Evolutionary conservation across 2,888 invertebrate genomes (phyloP).

Genomic region (Pherbina coryleti): DNA sequence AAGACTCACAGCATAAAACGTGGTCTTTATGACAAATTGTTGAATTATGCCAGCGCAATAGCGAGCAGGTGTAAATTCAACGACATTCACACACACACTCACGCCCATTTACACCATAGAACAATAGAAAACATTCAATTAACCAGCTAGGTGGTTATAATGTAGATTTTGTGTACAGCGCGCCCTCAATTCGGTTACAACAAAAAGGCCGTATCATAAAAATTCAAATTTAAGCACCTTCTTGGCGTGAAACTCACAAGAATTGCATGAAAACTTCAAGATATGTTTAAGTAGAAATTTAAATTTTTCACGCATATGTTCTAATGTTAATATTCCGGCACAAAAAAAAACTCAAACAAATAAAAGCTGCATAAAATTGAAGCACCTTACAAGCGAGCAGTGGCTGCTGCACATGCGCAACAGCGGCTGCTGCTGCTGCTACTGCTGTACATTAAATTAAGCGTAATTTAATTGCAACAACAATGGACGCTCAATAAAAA

Average conservation of each 20-base stretch:
- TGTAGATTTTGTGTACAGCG: background rate
- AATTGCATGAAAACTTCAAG: background rate
- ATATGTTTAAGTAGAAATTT: constrained; percentile 19
- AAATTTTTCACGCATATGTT: constrained; percentile 13
- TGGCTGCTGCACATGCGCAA: constrained; percentile 19
- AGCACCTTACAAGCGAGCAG: background rate
- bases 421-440: background rate
- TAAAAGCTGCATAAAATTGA: background rate
- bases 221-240: background rate
- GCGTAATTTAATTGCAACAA: constrained; percentile 32
- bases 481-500: background rate
- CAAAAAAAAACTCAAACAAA: background rate
- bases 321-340: background rate
- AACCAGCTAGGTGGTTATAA: background rate
- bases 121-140: background rate
- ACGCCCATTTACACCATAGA: background rate
- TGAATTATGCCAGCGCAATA: constrained; percentile 52
- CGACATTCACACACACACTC: background rate
- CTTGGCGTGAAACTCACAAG: background rate
- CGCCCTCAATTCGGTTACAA: constrained; percentile 6
- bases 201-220: constrained; percentile 28
- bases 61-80: background rate
- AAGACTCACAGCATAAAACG: constrained; percentile 5
- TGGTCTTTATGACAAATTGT: constrained; percentile 55
- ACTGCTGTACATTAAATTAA: constrained; percentile 7